Conservation (phyloP, 2,888 invertebrate species). For the Synergus japonicus region DNA sequence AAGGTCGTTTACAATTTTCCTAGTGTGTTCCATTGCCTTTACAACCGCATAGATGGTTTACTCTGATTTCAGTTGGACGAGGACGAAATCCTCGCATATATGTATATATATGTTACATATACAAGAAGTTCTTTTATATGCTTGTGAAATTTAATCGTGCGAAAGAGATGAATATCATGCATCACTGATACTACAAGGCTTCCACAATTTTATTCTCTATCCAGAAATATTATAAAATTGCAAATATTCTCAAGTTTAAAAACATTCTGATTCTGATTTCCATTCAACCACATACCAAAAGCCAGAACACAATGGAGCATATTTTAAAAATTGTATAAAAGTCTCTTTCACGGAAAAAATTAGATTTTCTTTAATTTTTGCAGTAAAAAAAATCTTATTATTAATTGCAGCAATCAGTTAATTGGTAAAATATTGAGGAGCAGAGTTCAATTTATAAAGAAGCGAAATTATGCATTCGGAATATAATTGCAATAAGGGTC, state of each 20-base stretch:
- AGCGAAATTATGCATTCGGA: conserved; percentile 5
- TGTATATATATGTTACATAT: too few species aligned
- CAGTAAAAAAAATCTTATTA: too few species aligned
- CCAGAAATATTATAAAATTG: not conserved
- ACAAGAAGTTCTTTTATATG: not conserved
- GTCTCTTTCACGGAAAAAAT: too few species aligned
- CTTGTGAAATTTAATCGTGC: conserved; percentile 4
- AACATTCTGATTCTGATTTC: not conserved
- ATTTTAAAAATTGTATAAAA: too few species aligned
- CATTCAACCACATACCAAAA: not conserved
- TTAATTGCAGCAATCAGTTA: not conserved
- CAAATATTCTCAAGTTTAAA: not conserved
- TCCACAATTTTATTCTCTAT: not conserved
- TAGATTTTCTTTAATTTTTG: too few species aligned
- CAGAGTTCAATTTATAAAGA: not conserved
- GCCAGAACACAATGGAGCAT: not conserved
- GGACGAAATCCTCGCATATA: not conserved
- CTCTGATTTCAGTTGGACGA: not conserved
- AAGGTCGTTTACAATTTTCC: conserved; percentile 15
- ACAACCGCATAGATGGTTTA: not conserved
- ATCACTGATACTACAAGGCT: not conserved
- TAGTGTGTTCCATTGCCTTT: conserved; percentile 1
- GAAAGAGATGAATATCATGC: conserved; percentile 4
- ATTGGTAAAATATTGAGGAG: not conserved
- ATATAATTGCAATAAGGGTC: conserved; percentile 18